Base-by-base conservation (phyloP, 2,888 invertebrate species). In the Iselma pallidipennis region DNA sequence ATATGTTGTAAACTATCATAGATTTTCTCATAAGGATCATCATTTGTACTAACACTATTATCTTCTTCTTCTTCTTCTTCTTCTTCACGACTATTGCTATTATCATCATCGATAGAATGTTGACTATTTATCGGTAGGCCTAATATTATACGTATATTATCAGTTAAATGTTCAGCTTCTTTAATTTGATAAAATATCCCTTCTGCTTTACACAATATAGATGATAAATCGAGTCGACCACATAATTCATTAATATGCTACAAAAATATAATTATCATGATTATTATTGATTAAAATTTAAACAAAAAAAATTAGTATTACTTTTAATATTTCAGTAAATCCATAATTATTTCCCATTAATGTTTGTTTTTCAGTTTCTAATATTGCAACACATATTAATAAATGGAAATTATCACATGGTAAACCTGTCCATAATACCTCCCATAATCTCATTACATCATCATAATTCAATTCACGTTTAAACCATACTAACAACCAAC, bases 241-340 rank as follows among this genome's bases (percentile, higher is more conserved):
- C 95, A 92, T 66, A 98, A 83, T 79, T 98, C 98, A 82, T 99
- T 99, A 66, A 98, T 92, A 78, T 98, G 96, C 95, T 96, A 83
- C 9, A 85, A 86, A 53, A 56, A 49, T n/a, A 16, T 31, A 29
- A 66, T 2, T 42, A 12, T 23, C 12, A 26, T 16, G 45, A 57
- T 23, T 19, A 31, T 23, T 56, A 55, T 29, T 28, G 14, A 31
- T 7, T 12, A 28, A 49, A 4, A 2, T 14, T 37, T 29, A 26
- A 23, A 50, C 23, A 19, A 53, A 31, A 57, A 54, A 53, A 12
- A 52, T 57, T 57, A 58, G 33, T 31, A 26, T 28, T 81, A 94
- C 94, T 85, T 96, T 96, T 29, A 97, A 83, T 77, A 97, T 98
- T 84, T 98, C 98, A 7, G 95, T 97, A 78, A 98, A 94, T 58